phyloP scores from a whole-genome alignment of 2,113 vertebrate species.

The Myotis brandtii region DNA sequence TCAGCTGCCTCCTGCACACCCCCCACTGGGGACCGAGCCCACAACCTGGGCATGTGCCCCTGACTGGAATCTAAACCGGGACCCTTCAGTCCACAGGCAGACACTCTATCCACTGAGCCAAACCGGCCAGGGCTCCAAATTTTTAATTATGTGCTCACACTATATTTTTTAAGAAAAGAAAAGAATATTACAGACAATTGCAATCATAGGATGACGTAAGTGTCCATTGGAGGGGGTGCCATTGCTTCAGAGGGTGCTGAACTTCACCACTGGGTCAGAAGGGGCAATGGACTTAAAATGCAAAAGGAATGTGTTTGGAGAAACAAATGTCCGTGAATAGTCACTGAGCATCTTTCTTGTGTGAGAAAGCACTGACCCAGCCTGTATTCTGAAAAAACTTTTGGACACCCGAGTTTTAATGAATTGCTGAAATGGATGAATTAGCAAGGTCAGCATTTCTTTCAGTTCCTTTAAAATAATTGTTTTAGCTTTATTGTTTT shows the following conservation, averaged over 20 bases:
- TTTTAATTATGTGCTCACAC: background rate
- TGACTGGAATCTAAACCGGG: too few relatives aligned
- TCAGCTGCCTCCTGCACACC: too few relatives aligned
- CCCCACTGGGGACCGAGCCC: too few relatives aligned
- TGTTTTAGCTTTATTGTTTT: constrained; percentile 12
- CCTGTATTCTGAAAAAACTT: background rate
- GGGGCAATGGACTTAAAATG: background rate
- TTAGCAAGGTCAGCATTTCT: background rate
- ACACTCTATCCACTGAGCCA: too few relatives aligned
- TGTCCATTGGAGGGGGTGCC: background rate
- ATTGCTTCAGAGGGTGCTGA: background rate
- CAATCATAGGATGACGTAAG: background rate
- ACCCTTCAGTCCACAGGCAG: too few relatives aligned
- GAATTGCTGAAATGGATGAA: background rate
- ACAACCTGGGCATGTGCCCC: too few relatives aligned
- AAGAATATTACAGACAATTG: background rate
- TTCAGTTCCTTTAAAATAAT: background rate
- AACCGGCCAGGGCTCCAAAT: background rate
- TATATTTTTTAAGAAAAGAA: background rate
- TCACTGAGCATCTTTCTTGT: background rate
- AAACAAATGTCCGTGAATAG: background rate
- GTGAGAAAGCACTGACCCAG: background rate
- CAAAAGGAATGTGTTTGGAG: background rate
- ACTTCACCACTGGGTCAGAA: background rate
- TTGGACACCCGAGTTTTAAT: background rate